These are phyloP conservation scores for Protobothrops mucrosquamatus DNA, from an alignment of 2,113 vertebrate species.

Conservation along the genomic window DNA sequence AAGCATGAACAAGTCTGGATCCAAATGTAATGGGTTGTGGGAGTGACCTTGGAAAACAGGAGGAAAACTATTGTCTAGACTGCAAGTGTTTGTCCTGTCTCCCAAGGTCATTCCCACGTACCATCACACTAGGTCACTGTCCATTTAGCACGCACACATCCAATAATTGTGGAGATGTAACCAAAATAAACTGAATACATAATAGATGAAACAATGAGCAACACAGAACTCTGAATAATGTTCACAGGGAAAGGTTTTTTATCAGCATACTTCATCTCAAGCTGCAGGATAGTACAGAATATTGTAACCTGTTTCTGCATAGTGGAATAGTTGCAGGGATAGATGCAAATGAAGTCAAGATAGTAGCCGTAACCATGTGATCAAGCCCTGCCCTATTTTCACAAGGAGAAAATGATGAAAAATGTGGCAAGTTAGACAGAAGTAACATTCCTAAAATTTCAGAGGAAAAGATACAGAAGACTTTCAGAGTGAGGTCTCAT, in stretches of 20 bases:
- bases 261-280: background rate
- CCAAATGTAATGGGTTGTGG: background rate
- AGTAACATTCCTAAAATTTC: background rate
- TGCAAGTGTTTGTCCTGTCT: too few relatives aligned
- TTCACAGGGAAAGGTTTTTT: background rate
- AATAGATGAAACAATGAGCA: fast-evolving
- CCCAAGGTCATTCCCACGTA: too few relatives aligned
- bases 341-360: background rate
- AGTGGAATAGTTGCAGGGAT: background rate
- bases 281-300: background rate
- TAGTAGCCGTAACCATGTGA: background rate
- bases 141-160: background rate
- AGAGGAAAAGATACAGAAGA: background rate
- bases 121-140: background rate
- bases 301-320: background rate
- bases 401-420: background rate
- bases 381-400: background rate
- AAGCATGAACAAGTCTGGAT: background rate
- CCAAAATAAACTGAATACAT: background rate
- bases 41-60: background rate
- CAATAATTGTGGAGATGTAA: fast-evolving
- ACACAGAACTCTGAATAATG: background rate
- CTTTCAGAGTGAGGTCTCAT: background rate
- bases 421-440: background rate
- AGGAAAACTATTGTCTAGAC: too few relatives aligned